Evolutionary conservation across 2,113 vertebrate genomes (phyloP).

Genomic region (Apodemus sylvaticus): DNA sequence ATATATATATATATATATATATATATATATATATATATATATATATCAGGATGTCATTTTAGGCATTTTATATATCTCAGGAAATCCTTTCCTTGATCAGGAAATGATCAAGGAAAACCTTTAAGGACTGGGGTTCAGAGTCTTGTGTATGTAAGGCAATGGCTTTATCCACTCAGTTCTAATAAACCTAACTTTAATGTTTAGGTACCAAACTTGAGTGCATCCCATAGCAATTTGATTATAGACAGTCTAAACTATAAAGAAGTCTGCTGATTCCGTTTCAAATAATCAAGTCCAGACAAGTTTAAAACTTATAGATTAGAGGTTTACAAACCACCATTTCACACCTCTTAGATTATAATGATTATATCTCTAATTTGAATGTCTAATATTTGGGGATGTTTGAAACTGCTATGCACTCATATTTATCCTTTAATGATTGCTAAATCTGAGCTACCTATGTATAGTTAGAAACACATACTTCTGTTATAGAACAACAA

Average conservation of each 20-base stretch:
- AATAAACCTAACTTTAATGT: background rate
- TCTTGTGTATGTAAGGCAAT: background rate
- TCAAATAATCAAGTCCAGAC: constrained; percentile 49
- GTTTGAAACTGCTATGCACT: background rate
- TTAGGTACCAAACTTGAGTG: background rate
- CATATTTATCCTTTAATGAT: background rate
- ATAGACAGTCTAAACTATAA: background rate
- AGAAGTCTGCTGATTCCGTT: background rate
- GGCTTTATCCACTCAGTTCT: background rate
- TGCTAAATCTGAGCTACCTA: constrained; percentile 6
- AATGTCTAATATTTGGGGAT: background rate
- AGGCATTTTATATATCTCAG: background rate
- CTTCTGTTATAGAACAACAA: background rate
- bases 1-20: too few relatives aligned
- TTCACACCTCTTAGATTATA: constrained; percentile 22
- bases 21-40: too few relatives aligned
- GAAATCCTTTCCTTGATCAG: too few relatives aligned
- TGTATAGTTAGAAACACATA: constrained; percentile 36
- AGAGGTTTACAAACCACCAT: background rate
- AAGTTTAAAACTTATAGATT: background rate
- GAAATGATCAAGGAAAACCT: background rate
- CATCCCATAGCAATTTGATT: background rate
- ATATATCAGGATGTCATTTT: background rate
- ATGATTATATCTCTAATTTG: background rate
- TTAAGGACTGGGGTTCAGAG: background rate